Percentiles rank a stretch among this genome's conserved stretches.
phyloP scores from a whole-genome alignment of 2,888 invertebrate genomes.

The Andrena marginata region DNA sequence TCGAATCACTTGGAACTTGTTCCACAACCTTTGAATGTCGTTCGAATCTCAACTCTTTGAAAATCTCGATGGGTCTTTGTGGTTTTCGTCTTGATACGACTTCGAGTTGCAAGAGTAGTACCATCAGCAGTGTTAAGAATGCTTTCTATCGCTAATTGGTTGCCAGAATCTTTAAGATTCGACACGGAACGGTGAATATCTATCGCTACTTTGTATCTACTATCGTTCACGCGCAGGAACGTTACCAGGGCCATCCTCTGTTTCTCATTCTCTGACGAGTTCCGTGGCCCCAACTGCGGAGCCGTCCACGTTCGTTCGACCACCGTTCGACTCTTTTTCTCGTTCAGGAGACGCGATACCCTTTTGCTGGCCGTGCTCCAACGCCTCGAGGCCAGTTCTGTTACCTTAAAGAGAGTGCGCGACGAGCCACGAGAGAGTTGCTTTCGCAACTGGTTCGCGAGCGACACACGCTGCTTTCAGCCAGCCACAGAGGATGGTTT shows the following conservation, averaged over 20 bases:
- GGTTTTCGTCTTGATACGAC: no score
- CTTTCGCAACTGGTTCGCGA: slow-evolving; percentile 52
- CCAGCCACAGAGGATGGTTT: slow-evolving; percentile 33
- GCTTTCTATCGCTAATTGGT: no score
- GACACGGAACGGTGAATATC: no score
- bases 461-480: slow-evolving; percentile 9
- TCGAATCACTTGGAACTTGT: neutral
- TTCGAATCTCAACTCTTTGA: neutral
- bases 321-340: slow-evolving; percentile 31
- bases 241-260: neutral
- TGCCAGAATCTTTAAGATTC: no score
- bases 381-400: slow-evolving; percentile 43
- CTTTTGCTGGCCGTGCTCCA: slow-evolving; percentile 52
- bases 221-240: no score
- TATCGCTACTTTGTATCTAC: no score
- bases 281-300: neutral
- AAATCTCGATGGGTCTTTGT: no score
- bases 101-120: no score
- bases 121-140: no score
- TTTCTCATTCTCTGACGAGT: neutral
- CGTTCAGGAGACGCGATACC: slow-evolving; percentile 30
- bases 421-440: slow-evolving; percentile 41
- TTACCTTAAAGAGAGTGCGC: slow-evolving; percentile 45
- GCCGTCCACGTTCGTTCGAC: slow-evolving; percentile 22
- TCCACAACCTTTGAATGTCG: neutral